These are phyloP conservation scores for Taeniopygia guttata DNA, from an alignment of 2,797 vertebrate genomes.

Conservation along the genomic window DNA sequence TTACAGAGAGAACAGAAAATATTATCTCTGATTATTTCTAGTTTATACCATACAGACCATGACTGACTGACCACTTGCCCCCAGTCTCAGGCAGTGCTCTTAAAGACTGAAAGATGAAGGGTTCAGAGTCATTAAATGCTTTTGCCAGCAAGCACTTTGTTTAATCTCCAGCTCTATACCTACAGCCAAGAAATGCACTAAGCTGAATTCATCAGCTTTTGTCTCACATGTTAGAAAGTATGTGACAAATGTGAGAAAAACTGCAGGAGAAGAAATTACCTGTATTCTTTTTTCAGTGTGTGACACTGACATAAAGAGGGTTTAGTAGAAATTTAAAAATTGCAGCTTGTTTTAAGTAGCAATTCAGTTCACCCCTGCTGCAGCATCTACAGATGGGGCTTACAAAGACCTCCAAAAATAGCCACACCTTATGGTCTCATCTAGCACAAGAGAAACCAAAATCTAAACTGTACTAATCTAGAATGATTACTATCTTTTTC, in stretches of 20 bases:
- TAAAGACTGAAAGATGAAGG: not conserved
- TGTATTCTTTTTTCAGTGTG: not conserved
- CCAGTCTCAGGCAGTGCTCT: not conserved
- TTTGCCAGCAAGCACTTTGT: not conserved
- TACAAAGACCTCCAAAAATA: not conserved
- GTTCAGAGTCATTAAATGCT: not conserved
- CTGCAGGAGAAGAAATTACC: not conserved
- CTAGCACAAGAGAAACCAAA: not conserved
- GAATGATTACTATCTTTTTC: not conserved
- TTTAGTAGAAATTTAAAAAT: not conserved
- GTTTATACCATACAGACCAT: not conserved
- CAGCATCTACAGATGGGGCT: not conserved
- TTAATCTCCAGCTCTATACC: not conserved
- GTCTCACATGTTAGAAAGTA: not conserved
- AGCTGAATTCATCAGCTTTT: not conserved
- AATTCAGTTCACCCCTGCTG: not conserved
- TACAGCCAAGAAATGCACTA: not conserved
- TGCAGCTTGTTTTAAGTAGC: not conserved
- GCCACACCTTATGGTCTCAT: not conserved
- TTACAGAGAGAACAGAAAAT: not conserved
- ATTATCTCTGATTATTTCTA: not conserved
- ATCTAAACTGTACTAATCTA: not conserved
- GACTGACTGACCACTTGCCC: not conserved
- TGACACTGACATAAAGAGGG: not conserved
- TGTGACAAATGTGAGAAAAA: not conserved